phyloP scores from a whole-genome alignment of 2,888 invertebrate species.

The Idaea aversata region DNA sequence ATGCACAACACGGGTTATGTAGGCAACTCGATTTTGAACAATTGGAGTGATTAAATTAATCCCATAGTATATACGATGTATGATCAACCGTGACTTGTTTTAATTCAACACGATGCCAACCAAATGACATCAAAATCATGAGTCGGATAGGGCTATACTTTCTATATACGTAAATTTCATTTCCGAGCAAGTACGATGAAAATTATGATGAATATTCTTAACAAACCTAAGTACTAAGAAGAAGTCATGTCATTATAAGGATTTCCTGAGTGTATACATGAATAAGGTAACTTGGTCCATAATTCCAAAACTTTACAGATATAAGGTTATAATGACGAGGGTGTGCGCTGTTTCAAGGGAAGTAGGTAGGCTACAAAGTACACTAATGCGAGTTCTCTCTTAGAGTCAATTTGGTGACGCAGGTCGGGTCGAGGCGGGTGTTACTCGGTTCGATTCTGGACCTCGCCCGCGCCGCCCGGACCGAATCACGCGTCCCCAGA shows the following conservation, averaged over 20 bases:
- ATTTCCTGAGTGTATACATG: slow-evolving; percentile 22
- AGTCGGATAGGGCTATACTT: background rate
- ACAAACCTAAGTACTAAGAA: background rate
- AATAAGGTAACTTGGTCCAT: slow-evolving; percentile 27
- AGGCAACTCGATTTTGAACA: too few species aligned
- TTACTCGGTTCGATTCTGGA: slow-evolving; percentile 25
- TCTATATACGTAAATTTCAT: slow-evolving; percentile 5
- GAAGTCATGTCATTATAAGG: slow-evolving; percentile 6
- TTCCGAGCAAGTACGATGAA: background rate
- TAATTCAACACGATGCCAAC: background rate
- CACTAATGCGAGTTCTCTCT: slow-evolving; percentile 62
- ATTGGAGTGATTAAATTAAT: too few species aligned
- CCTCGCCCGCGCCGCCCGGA: slow-evolving; percentile 30
- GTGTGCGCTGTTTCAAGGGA: slow-evolving; percentile 44
- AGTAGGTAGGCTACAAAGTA: slow-evolving; percentile 59
- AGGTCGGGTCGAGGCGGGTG: slow-evolving; percentile 32
- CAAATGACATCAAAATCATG: background rate
- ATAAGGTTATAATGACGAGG: slow-evolving; percentile 39
- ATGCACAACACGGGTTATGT: background rate
- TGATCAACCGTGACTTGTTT: too few species aligned
- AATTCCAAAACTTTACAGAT: slow-evolving; percentile 35
- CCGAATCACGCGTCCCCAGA: slow-evolving; percentile 63
- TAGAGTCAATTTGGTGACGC: slow-evolving; percentile 43
- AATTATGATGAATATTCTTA: background rate
- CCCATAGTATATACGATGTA: too few species aligned